Evolutionary conservation across 2,888 invertebrate genomes (phyloP), one percentile per base, ranked within the genome.

Genomic region (Trachelus tabidus): DNA sequence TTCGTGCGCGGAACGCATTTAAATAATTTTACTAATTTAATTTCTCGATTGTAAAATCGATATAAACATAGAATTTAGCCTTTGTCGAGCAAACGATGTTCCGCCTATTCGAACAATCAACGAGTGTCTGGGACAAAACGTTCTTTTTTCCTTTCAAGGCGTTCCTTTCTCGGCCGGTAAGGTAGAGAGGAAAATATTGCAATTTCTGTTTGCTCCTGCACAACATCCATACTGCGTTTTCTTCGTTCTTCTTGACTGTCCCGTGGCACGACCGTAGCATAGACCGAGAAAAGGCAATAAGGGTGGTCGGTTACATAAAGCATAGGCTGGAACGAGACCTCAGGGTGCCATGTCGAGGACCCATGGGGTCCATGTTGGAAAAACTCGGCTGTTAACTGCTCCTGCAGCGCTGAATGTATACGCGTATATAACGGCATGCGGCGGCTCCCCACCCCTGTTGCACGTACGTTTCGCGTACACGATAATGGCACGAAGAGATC

Each of bases 381-480:
- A 90, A 89, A 89, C 87, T 90, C 89, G 85, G 85, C 87, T 86
- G 89, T 88, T 89, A 89, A 89, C 89, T 87, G 89, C 86, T 85
- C 83, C 85, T 84, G 84, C 85, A 84, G 85, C 83, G 83, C 81
- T 78, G 78, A 79, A 80, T 78, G 76, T 77, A 73, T 74, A 75
- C 76, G 75, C 73, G 69, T 73, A 79, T 79, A 79, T 79, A 69
- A 73, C 30, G 69, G 56, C 75, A 76, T 79, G 74, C 75, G 71
- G 34, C 33, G 31, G 31, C 12, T 56, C 40, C 37, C 69, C 68
- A 30, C 68, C 73, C 35, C 75, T 77, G 73, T 75, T 74, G 71
- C 77, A 68, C 76, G 34, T 30, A 34, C 73, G 73, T 31, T 76
- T 69, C 69, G 74, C 74, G 74, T 79, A 80, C 76, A 76, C 79